These are phyloP conservation scores for Turritopsis rubra DNA, from an alignment of 30 jellyfish, hydroid and myxozoan species.

Conservation along the genomic window DNA sequence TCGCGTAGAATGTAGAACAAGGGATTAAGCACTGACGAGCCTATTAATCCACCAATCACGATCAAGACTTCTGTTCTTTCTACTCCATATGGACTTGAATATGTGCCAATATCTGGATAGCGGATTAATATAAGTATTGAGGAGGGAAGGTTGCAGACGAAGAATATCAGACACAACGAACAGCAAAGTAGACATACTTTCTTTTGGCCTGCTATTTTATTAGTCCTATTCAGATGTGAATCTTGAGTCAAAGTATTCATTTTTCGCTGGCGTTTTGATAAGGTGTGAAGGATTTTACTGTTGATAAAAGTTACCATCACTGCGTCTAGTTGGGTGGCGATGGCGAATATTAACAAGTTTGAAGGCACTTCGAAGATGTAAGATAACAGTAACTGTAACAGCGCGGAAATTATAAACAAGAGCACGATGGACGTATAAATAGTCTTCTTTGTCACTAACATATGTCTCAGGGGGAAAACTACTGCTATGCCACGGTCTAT, in stretches of 20 bases:
- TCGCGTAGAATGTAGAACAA: neutral
- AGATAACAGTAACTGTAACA: neutral
- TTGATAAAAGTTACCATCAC: neutral
- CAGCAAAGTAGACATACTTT: neutral
- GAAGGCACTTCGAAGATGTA: neutral
- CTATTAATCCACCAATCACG: neutral
- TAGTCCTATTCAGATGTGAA: neutral
- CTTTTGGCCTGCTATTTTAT: neutral
- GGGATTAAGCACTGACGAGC: slow-evolving; percentile 5
- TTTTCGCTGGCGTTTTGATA: neutral
- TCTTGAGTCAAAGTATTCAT: neutral
- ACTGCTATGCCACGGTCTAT: slow-evolving; percentile 9
- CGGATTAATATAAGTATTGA: neutral
- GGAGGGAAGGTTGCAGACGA: neutral
- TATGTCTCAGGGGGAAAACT: neutral
- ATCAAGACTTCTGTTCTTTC: slow-evolving; percentile 5
- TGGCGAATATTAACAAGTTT: neutral
- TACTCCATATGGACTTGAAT: neutral
- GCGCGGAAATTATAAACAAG: neutral
- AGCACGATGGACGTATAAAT: neutral
- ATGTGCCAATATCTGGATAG: neutral
- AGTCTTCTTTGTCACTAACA: neutral
- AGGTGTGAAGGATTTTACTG: neutral
- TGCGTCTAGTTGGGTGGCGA: neutral
- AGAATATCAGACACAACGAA: neutral